These are phyloP conservation scores for Carcharodon carcharias DNA, from an alignment of 2,797 vertebrate genomes.

Conservation along the genomic window DNA sequence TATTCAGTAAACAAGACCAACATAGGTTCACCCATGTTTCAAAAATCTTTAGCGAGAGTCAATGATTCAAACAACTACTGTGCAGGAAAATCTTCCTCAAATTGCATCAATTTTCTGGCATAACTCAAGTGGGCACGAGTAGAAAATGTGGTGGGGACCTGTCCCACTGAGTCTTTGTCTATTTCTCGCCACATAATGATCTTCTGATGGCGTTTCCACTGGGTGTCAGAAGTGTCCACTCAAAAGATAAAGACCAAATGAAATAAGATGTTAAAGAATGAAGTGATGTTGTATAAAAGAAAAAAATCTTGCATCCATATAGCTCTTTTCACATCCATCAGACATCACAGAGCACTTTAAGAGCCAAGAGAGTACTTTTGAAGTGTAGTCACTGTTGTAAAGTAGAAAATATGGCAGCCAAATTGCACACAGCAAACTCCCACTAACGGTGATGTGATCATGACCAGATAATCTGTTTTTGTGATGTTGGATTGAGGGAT, in stretches of 20 bases:
- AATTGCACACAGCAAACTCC: too few relatives aligned
- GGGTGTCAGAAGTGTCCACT: not conserved
- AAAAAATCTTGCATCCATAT: too few relatives aligned
- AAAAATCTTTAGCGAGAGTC: not conserved
- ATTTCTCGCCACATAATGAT: not conserved
- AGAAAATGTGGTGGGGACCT: not conserved
- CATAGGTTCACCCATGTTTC: not conserved
- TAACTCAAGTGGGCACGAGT: not conserved
- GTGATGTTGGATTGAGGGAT: too few relatives aligned
- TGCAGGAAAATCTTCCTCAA: not conserved
- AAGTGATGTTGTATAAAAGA: not conserved
- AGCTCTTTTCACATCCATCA: too few relatives aligned
- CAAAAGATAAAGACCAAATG: not conserved
- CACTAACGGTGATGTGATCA: too few relatives aligned
- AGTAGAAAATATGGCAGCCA: too few relatives aligned
- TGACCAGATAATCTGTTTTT: too few relatives aligned
- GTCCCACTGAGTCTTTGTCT: not conserved
- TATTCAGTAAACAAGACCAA: not conserved
- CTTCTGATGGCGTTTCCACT: not conserved
- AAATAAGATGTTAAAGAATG: not conserved
- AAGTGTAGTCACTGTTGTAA: too few relatives aligned
- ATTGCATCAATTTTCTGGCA: not conserved
- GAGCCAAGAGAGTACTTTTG: too few relatives aligned
- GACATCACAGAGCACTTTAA: too few relatives aligned
- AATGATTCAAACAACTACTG: not conserved